Base-by-base conservation (phyloP, 1,140 invertebrate species). In the Pseudoatta argentina region DNA sequence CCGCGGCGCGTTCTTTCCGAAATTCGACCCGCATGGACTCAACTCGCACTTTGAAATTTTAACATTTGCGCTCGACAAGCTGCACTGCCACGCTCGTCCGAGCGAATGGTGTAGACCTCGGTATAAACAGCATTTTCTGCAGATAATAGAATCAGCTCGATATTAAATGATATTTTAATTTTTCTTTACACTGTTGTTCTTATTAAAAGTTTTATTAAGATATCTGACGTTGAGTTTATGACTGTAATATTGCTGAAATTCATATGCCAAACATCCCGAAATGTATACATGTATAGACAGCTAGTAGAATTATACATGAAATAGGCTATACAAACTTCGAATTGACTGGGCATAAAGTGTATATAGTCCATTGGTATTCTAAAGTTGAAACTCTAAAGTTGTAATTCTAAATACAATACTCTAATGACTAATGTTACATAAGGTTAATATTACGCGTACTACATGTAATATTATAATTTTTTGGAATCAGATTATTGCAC, bases 21-120 rank as follows among this genome's bases (percentile, higher is more conserved):
- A 83, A 83, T 83, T 83, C 69, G 55, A 83, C n/a, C 44, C 39
- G 67, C 39, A 12, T 21, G 67, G 34, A 82, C 67, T 44, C 59
- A 18, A 73, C 16, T 39, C 18, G 39, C 69, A 24, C 72, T 73
- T 75, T 83, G 55, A 83, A 75, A 83, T 51, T 73, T 83, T 83
- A 75, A 83, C 79, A 63, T 30, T 27, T 69, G 24, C 69, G 12
- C 67, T 30, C 66, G 66, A 71, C 78, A 71, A 71, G 30, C n/a
- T 2, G 27, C 30, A 48, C 44, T 2, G 27, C 21, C 30, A 57
- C 30, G 10, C 66, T 57, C 55, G 53, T 44, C 53, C 53, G 30
- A n/a, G 6, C 24, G 79, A 59, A 75, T 34, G 34, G 8, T 59
- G 16, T 3, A 8, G 34, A 81, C 53, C 30, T 83, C 34, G 34